Percentiles rank a stretch among this genome's conserved stretches.
These are phyloP conservation scores for Xiphorhynchus elegans DNA, from an alignment of 2,113 vertebrate genomes.

Conservation along the genomic window DNA sequence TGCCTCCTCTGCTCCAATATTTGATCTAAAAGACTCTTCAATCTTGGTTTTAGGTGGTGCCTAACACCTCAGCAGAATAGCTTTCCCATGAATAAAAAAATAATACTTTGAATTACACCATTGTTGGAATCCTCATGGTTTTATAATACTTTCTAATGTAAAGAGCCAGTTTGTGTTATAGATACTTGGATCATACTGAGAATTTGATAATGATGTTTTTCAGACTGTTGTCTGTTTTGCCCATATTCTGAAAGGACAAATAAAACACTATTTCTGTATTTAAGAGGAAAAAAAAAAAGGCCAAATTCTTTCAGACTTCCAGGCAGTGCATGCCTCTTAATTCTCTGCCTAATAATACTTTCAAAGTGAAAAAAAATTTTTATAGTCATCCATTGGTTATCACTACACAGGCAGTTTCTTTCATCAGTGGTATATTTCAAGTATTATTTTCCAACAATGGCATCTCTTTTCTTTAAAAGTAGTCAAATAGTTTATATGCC, in stretches of 20 bases:
- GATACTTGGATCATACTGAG: neutral
- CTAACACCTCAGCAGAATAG: neutral
- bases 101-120: neutral
- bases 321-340: neutral
- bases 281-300: neutral
- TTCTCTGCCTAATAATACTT: neutral
- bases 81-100: neutral
- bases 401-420: neutral
- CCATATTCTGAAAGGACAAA: neutral
- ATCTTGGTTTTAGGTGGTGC: neutral
- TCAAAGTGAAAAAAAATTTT: neutral
- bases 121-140: neutral
- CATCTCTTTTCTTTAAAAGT: neutral
- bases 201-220: neutral
- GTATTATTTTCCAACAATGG: neutral
- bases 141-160: neutral
- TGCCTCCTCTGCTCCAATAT: neutral
- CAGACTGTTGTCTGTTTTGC: neutral
- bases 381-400: neutral
- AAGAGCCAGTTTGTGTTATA: neutral
- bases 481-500: neutral
- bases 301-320: neutral
- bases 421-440: neutral
- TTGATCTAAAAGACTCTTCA: neutral
- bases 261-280: neutral